phyloP scores from a whole-genome alignment of 2,888 invertebrate genomes.

The Diogma glabrata region DNA sequence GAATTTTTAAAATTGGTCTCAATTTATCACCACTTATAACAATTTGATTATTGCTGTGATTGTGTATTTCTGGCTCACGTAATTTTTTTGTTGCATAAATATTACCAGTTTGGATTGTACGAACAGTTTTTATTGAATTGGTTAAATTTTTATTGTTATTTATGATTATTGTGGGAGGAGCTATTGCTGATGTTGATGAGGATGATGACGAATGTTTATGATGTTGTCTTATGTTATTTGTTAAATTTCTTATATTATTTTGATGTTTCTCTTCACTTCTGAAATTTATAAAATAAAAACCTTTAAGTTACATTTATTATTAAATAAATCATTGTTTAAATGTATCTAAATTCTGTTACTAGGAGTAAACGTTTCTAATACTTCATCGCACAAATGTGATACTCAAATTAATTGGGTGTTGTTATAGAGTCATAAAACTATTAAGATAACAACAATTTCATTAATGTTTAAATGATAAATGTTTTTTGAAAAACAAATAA shows the following conservation, averaged over 20 bases:
- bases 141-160: too few relatives aligned
- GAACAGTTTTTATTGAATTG: conserved; percentile 11
- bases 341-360: too few relatives aligned
- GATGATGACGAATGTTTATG: conserved; percentile 3
- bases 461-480: too few relatives aligned
- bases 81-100: conserved; percentile 4
- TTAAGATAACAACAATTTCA: too few relatives aligned
- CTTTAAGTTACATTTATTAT: too few relatives aligned
- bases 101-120: conserved; percentile 14
- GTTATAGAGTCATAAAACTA: too few relatives aligned
- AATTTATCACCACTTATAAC: not conserved
- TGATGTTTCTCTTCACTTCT: conserved; percentile 6
- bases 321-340: too few relatives aligned
- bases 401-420: too few relatives aligned
- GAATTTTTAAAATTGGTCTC: too few relatives aligned
- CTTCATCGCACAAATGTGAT: too few relatives aligned
- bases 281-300: not conserved
- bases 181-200: conserved; percentile 3
- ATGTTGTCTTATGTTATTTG: conserved; percentile 4
- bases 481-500: too few relatives aligned
- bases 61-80: not conserved
- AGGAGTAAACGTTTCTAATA: too few relatives aligned
- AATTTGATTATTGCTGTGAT: not conserved
- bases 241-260: conserved; percentile 4
- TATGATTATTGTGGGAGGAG: not conserved